phyloP scores from a whole-genome alignment of 2,888 invertebrate genomes.

The Heteromyza rotundicornis region DNA sequence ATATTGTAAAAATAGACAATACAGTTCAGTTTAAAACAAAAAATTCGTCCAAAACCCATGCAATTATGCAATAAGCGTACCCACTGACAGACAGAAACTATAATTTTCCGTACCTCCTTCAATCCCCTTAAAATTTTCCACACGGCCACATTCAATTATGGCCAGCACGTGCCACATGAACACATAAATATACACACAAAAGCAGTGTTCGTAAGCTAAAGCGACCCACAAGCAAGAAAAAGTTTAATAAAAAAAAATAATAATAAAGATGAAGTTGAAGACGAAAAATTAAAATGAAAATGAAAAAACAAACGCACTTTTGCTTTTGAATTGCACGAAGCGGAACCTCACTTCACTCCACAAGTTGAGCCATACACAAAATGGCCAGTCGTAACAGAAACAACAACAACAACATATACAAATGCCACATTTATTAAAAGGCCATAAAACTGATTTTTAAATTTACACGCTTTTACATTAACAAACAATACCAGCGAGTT shows the following conservation, averaged over 20 bases:
- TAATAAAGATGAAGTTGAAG: not conserved
- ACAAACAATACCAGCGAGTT: too few relatives aligned
- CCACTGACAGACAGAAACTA: too few relatives aligned
- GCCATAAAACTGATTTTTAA: not conserved
- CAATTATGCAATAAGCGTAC: too few relatives aligned
- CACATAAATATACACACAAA: not conserved
- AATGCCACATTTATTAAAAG: constrained; percentile 19
- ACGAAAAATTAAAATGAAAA: not conserved
- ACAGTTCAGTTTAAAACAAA: too few relatives aligned
- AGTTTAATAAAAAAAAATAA: not conserved
- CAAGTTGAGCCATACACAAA: not conserved
- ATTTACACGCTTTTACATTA: too few relatives aligned
- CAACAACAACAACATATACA: constrained; percentile 15
- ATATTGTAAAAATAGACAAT: too few relatives aligned
- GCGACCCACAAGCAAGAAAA: not conserved
- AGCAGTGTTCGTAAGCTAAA: not conserved
- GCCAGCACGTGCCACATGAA: not conserved
- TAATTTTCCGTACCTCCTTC: too few relatives aligned
- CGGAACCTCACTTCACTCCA: not conserved
- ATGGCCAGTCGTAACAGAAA: constrained; percentile 34
- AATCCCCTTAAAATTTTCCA: not conserved
- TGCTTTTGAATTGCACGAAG: constrained; percentile 3
- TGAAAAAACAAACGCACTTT: not conserved
- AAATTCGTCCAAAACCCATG: too few relatives aligned
- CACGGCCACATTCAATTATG: not conserved